A percentile compares a stretch with the other conserved stretches of the same genome.
Evolutionary conservation across 2,888 invertebrate species (phyloP).

Genomic region (Pyrrhia umbra): DNA sequence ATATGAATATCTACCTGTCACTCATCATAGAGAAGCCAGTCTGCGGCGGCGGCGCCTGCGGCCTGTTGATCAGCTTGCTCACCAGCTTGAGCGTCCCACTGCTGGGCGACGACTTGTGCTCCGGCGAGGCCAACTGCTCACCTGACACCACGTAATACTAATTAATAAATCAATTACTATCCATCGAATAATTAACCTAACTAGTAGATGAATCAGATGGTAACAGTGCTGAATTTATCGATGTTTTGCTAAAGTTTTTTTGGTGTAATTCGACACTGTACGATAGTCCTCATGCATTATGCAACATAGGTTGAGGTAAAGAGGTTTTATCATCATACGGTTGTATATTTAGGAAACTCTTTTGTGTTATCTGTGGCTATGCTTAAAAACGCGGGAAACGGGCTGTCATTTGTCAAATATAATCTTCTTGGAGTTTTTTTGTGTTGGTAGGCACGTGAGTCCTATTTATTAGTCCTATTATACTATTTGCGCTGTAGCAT

Average conservation of each 20-base stretch:
- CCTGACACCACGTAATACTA: slow-evolving; percentile 58
- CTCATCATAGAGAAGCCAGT: slow-evolving; percentile 72
- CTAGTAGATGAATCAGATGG: slow-evolving; percentile 12
- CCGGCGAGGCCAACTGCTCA: slow-evolving; percentile 81
- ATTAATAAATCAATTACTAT: background rate
- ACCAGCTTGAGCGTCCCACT: slow-evolving; percentile 74
- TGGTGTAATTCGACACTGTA: background rate
- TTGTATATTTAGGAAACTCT: no score
- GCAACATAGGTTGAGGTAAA: slow-evolving; percentile 29
- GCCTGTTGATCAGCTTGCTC: slow-evolving; percentile 83
- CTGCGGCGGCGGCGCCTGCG: slow-evolving; percentile 61
- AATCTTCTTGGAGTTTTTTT: no score
- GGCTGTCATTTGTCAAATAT: no score
- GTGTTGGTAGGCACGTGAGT: no score
- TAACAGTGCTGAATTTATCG: background rate
- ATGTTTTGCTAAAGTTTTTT: background rate
- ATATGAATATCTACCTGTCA: no score
- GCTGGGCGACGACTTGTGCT: slow-evolving; percentile 75
- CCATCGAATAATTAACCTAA: no score
- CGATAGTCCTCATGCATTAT: slow-evolving; percentile 26
- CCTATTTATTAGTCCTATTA: no score
- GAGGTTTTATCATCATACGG: slow-evolving; percentile 21
- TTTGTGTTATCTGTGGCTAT: no score
- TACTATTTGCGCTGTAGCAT: no score
- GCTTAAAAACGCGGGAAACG: no score